A percentile compares a stretch with the other conserved stretches of the same genome.
These are phyloP conservation scores for Myotis planiceps DNA, from an alignment of 2,797 vertebrate genomes.

Conservation along the genomic window DNA sequence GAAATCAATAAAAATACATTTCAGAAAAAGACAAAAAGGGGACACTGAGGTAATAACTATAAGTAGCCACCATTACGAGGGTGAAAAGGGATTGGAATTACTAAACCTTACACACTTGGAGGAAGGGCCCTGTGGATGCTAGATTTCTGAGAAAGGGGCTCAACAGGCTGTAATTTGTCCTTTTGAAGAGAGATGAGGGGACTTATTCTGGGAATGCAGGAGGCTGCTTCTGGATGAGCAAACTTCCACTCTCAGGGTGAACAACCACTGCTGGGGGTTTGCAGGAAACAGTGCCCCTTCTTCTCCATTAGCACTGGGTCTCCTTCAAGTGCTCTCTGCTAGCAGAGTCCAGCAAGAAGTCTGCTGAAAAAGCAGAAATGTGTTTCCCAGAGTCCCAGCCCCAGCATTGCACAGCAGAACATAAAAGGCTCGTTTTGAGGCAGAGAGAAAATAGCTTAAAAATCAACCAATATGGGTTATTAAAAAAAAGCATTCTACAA, in stretches of 20 bases:
- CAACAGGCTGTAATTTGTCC: neutral
- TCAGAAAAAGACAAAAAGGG: neutral
- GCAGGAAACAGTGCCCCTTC: neutral
- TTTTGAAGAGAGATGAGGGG: accelerated
- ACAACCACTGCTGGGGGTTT: neutral
- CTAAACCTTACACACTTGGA: neutral
- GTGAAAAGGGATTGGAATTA: neutral
- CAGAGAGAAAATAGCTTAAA: neutral
- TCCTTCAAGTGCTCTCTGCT: neutral
- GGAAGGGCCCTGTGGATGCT: neutral
- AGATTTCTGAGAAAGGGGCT: neutral
- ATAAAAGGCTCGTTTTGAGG: neutral
- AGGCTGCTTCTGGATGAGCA: neutral
- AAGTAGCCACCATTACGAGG: neutral
- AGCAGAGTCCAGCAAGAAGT: neutral
- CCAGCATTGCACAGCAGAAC: neutral
- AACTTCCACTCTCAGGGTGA: neutral
- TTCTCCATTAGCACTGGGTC: neutral
- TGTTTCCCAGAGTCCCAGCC: neutral
- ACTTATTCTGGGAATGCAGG: neutral
- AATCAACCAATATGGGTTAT: neutral
- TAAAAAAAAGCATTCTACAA: neutral
- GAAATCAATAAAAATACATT: no score
- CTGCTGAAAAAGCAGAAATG: neutral
- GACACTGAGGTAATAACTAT: neutral